phyloP scores from a whole-genome alignment of 2,888 invertebrate species.

The Drosophila emarginata region DNA sequence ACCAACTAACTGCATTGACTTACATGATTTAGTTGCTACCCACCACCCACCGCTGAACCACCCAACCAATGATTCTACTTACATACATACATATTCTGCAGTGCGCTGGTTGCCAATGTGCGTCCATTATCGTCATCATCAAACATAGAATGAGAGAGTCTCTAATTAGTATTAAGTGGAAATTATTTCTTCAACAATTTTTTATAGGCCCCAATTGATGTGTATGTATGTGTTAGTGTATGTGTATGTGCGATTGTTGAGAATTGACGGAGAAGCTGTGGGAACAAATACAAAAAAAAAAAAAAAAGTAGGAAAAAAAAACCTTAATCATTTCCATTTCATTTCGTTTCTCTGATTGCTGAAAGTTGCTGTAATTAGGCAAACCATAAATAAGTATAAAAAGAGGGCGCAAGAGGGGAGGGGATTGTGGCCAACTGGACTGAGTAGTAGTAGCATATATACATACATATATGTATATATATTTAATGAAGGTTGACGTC shows the following conservation, averaged over 20 bases:
- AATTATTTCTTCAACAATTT: conserved; percentile 68
- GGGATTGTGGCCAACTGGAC: conserved; percentile 1
- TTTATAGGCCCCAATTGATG: conserved; percentile 59
- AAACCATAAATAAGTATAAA: conserved; percentile 42
- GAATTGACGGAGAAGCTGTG: conserved; percentile 27
- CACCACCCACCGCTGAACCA: neutral
- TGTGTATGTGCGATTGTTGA: conserved; percentile 21
- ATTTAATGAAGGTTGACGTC: conserved; percentile 11
- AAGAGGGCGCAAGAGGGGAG: neutral
- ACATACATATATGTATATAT: neutral
- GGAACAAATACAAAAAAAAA: conserved; percentile 10
- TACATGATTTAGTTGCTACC: conserved; percentile 54
- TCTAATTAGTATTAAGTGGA: conserved; percentile 76
- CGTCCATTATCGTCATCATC: conserved; percentile 33
- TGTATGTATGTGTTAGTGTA: conserved; percentile 36
- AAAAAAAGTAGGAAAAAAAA: conserved; percentile 9
- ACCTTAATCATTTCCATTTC: conserved; percentile 35
- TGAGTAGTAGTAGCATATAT: neutral
- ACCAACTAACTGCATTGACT: conserved; percentile 74
- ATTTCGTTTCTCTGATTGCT: conserved; percentile 41
- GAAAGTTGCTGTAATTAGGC: conserved; percentile 57
- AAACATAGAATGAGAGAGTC: conserved; percentile 27
- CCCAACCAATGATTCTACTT: neutral
- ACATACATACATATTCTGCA: neutral
- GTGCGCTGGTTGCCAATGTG: conserved; percentile 47